A percentile compares a stretch with the other conserved stretches of the same genome.
These are phyloP conservation scores for Tigriopus californicus DNA, from an alignment of 2,888 invertebrate genomes.

Conservation along the genomic window DNA sequence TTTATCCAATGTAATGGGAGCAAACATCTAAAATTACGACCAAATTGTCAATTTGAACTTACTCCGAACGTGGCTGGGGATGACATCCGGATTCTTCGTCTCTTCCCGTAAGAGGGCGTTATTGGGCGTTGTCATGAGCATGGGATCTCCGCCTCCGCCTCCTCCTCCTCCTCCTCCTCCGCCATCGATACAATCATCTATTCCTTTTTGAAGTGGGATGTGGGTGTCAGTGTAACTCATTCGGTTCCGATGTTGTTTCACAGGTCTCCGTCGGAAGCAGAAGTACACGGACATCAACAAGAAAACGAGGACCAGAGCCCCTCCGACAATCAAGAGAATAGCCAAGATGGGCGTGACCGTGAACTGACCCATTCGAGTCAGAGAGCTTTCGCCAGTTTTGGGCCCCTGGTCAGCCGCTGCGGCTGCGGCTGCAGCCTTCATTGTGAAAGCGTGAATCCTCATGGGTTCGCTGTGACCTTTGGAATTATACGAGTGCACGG, in stretches of 20 bases:
- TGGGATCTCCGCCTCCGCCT: background rate
- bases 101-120: background rate
- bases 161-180: background rate
- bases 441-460: conserved; percentile 18
- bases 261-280: conserved; percentile 1
- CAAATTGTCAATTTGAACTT: background rate
- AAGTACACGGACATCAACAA: conserved; percentile 7
- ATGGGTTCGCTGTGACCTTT: conserved; percentile 19
- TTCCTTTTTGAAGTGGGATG: conserved; percentile 10
- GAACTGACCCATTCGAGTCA: background rate
- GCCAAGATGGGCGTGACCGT: conserved; percentile 1
- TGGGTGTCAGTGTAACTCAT: conserved; percentile 14
- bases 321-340: conserved; percentile 1
- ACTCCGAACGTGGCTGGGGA: background rate
- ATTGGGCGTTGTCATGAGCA: too few species aligned
- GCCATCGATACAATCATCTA: conserved; percentile 11
- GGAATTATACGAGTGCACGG: conserved; percentile 17
- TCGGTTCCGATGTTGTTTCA: background rate
- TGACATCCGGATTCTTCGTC: conserved; percentile 5
- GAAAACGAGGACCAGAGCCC: conserved; percentile 2
- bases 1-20: too few species aligned
- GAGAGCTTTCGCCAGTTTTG: background rate
- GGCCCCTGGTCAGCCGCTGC: conserved; percentile 2
- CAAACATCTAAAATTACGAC: too few species aligned
- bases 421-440: conserved; percentile 18